Percentiles rank a stretch among this genome's conserved stretches.
phyloP scores from a whole-genome alignment of 1,140 invertebrate genomes.

The Lordiphosa stackelbergi region DNA sequence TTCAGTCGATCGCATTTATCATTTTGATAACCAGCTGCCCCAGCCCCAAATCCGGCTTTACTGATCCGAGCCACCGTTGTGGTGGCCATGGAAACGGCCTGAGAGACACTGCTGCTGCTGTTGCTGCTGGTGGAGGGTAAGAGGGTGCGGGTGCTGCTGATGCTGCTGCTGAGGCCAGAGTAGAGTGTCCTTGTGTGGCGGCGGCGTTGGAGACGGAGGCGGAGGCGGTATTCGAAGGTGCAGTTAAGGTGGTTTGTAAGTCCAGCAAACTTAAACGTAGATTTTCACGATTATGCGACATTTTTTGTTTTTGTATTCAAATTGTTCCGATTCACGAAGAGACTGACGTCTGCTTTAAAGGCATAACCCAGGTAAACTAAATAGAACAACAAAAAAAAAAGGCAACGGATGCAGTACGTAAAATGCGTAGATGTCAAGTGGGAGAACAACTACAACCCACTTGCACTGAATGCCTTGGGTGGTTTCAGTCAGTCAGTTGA shows the following conservation, averaged over 20 bases:
- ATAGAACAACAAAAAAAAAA: constrained; percentile 4
- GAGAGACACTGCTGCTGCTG: constrained; percentile 62
- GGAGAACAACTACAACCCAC: constrained; percentile 55
- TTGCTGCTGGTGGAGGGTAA: constrained; percentile 21
- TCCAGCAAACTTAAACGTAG: constrained; percentile 71
- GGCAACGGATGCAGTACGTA: background rate
- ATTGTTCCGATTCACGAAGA: constrained; percentile 20
- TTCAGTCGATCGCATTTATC: constrained; percentile 73
- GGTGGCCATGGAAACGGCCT: constrained; percentile 70
- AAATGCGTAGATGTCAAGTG: constrained; percentile 60
- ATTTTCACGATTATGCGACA: constrained; percentile 76
- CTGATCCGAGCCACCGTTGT: constrained; percentile 63
- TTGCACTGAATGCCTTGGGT: constrained; percentile 25
- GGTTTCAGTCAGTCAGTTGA: constrained; percentile 21
- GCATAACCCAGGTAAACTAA: constrained; percentile 21
- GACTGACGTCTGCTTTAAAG: constrained; percentile 10
- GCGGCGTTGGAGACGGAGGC: constrained; percentile 33
- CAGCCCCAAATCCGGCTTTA: constrained; percentile 60
- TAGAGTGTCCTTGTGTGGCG: constrained; percentile 21
- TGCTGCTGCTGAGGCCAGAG: constrained; percentile 20
- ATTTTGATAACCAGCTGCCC: constrained; percentile 56
- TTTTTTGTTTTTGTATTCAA: constrained; percentile 35
- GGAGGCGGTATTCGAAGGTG: constrained; percentile 53
- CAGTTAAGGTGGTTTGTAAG: constrained; percentile 65
- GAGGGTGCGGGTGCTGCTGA: constrained; percentile 13